Conservation (phyloP, 2,888 invertebrate species). For the Metalampra italica region DNA sequence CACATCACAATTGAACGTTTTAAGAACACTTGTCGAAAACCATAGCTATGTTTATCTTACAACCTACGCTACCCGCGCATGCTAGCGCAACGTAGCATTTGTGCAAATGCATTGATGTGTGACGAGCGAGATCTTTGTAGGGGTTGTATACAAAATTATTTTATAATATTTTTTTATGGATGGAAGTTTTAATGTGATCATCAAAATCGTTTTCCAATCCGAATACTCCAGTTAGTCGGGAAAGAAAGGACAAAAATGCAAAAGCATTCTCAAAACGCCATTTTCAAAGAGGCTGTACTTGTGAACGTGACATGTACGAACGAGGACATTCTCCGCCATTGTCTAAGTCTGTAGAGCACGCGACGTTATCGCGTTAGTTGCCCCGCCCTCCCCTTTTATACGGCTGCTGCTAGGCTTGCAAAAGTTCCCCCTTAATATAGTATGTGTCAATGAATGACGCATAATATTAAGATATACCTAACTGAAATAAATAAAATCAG, state of each 20-base stretch:
- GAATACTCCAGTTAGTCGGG: too few species aligned
- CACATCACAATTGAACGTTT: neutral
- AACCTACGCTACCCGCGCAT: too few species aligned
- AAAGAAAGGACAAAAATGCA: neutral
- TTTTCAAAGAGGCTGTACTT: neutral
- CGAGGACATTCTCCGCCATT: constrained; percentile 29
- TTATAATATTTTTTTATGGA: too few species aligned
- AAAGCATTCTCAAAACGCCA: neutral
- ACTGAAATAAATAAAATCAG: too few species aligned
- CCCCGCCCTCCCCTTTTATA: constrained; percentile 31
- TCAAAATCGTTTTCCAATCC: too few species aligned
- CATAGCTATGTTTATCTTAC: too few species aligned
- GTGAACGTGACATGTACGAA: constrained; percentile 3
- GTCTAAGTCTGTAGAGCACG: constrained; percentile 30
- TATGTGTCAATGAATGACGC: neutral
- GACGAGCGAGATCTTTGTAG: too few species aligned
- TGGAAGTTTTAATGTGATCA: too few species aligned
- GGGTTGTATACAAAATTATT: too few species aligned
- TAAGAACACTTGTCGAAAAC: neutral
- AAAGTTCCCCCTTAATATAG: too few species aligned
- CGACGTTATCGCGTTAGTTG: constrained; percentile 44
- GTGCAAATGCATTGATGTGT: too few species aligned
- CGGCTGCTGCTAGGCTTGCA: constrained; percentile 35
- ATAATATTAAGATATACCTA: neutral
- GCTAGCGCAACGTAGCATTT: too few species aligned